These are phyloP conservation scores for Malthinus flaveolus DNA, from an alignment of 2,888 invertebrate genomes.

Conservation along the genomic window DNA sequence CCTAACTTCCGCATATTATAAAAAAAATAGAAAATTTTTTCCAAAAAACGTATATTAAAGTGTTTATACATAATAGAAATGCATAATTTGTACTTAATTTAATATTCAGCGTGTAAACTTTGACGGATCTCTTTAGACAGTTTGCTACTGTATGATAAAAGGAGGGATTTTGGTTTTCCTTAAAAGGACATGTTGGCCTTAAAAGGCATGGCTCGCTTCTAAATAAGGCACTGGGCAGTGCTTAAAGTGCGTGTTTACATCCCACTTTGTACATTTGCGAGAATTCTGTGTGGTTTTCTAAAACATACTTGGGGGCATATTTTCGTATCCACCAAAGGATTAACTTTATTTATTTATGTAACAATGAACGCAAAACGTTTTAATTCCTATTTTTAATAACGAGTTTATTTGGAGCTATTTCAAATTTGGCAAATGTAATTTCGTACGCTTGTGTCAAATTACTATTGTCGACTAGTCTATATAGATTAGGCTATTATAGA, in stretches of 20 bases:
- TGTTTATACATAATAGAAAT: too few species aligned
- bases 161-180: slow-evolving; percentile 81
- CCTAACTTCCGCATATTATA: not conserved
- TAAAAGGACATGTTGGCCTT: slow-evolving; percentile 80
- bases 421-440: slow-evolving; percentile 43
- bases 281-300: slow-evolving; percentile 31
- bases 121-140: slow-evolving; percentile 42
- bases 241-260: slow-evolving; percentile 55
- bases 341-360: too few species aligned
- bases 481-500: not conserved
- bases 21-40: too few species aligned
- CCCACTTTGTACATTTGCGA: slow-evolving; percentile 48
- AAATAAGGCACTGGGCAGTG: slow-evolving; percentile 81
- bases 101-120: slow-evolving; percentile 40
- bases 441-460: slow-evolving; percentile 45
- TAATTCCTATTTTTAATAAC: slow-evolving; percentile 13
- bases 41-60: too few species aligned
- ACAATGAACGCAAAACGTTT: not conserved
- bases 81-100: slow-evolving; percentile 10
- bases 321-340: too few species aligned
- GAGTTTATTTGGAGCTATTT: slow-evolving; percentile 42
- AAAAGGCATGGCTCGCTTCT: slow-evolving; percentile 80
- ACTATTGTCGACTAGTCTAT: slow-evolving; percentile 27
- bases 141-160: slow-evolving; percentile 44
- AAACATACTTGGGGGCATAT: slow-evolving; percentile 20